Base-by-base conservation (phyloP, 2,797 vertebrate species). In the Poeciliopsis gracilis region DNA sequence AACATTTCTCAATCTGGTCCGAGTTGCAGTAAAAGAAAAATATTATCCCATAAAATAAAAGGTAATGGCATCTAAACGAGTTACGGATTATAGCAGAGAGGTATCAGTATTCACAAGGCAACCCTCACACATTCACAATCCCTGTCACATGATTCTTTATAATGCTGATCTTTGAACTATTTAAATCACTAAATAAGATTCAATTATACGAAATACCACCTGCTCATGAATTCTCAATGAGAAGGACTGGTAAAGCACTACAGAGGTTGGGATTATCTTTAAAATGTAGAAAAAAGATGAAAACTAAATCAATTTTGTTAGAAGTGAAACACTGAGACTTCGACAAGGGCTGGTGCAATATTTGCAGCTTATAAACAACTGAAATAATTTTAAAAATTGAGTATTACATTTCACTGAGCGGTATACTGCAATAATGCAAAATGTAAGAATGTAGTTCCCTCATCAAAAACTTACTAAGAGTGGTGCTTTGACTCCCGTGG, bases 1-100 rank as follows among this genome's bases (percentile, higher is more conserved):
- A 57, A 55, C 77, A 84, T 72, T 45, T 11, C 63, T 70, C 10
- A 11, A 61, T 36, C 36, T 66, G 30, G 70, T n/a, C 20, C 20
- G 47, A 77, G 8, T 38, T 73, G 61, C 53, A 45, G 23, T 75
- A 16, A 43, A 74, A 78, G n/a, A 79, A 25, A 82, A 61, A 84
- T 43, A 77, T 63, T 72, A 43, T 72, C 45, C 5, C 28, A 28
- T 61, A 28, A 51, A 76, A 72, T 71, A 33, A 80, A 70, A 79
- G 18, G 18, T 36, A 74, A 74, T 18, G 30, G 2, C 67, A 66
- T 66, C n/a, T 72, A 38, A 47, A 72, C 25, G 9, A 43, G 67
- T 49, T 8, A 25, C 51, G 25, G 61, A 72, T 49, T 47, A 23
- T 20, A 30, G 16, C 20, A 8, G 53, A 25, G 49, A 53, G 55